These are phyloP conservation scores for Vimba vimba DNA, from an alignment of 2,113 vertebrate species.

Conservation along the genomic window DNA sequence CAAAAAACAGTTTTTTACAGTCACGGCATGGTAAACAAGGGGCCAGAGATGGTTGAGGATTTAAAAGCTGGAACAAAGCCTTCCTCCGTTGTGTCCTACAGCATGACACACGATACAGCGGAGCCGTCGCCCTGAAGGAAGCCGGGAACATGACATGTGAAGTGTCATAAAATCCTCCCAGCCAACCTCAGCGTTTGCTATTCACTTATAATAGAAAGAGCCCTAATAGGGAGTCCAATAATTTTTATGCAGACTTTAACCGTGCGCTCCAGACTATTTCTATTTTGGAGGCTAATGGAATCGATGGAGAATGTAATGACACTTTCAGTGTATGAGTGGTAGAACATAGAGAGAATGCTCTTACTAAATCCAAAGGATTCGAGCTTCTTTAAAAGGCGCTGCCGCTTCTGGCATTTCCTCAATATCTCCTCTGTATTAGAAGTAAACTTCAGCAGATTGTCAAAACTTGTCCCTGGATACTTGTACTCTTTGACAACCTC, in stretches of 20 bases:
- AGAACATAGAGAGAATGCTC: not conserved
- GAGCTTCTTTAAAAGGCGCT: not conserved
- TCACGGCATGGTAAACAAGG: too few species aligned
- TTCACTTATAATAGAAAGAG: not conserved
- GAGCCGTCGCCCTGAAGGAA: not conserved
- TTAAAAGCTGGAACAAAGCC: too few species aligned
- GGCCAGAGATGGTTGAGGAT: too few species aligned
- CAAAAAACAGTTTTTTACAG: too few species aligned
- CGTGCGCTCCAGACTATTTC: not conserved
- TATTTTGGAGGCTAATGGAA: too few species aligned
- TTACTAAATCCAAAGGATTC: not conserved
- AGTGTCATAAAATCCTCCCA: not conserved
- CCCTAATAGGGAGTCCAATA: not conserved
- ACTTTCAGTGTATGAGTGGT: not conserved
- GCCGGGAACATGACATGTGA: not conserved
- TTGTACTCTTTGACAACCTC: not conserved
- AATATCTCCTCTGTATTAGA: not conserved
- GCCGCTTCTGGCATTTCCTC: too few species aligned
- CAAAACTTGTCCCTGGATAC: not conserved
- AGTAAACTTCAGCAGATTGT: not conserved
- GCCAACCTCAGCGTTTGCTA: not conserved
- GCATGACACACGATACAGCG: too few species aligned
- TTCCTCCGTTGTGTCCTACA: too few species aligned
- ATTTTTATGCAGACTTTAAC: not conserved
- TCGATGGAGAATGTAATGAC: too few species aligned